Conservation (phyloP, 1,140 invertebrate species). For the Nephotettix cincticeps region DNA sequence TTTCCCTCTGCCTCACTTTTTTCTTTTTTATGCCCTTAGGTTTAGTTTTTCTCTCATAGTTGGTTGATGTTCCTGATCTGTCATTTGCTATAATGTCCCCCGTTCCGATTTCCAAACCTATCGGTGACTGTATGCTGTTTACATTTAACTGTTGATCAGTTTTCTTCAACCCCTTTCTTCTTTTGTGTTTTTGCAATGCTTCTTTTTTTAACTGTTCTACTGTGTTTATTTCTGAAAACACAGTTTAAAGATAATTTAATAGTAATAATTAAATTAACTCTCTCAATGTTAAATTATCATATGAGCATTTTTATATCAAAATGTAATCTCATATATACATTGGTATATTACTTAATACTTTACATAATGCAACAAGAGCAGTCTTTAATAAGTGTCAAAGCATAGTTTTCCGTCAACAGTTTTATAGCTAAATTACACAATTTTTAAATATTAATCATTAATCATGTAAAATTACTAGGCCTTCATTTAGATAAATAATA, state of each 20-base stretch:
- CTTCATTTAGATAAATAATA: no score
- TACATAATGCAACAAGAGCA: background rate
- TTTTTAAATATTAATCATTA: no score
- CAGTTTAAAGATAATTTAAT: background rate
- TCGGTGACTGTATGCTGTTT: background rate
- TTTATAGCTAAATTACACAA: no score
- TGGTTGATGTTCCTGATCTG: background rate
- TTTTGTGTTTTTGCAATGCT: background rate
- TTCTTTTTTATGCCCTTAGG: background rate
- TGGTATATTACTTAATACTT: background rate
- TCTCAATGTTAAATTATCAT: background rate
- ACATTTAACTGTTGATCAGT: background rate
- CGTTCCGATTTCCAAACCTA: background rate
- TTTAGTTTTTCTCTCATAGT: background rate
- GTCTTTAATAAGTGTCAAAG: background rate
- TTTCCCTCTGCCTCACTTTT: background rate
- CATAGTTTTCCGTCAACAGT: background rate
- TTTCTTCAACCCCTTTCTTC: background rate
- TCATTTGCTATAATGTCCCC: background rate
- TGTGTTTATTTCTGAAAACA: conserved; percentile 1
- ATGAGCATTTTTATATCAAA: background rate
- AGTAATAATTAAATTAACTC: background rate
- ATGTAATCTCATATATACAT: background rate
- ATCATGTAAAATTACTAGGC: no score
- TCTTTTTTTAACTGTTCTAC: background rate